Conservation (phyloP, 2,113 vertebrate genomes). For the Epinephelus lanceolatus region DNA sequence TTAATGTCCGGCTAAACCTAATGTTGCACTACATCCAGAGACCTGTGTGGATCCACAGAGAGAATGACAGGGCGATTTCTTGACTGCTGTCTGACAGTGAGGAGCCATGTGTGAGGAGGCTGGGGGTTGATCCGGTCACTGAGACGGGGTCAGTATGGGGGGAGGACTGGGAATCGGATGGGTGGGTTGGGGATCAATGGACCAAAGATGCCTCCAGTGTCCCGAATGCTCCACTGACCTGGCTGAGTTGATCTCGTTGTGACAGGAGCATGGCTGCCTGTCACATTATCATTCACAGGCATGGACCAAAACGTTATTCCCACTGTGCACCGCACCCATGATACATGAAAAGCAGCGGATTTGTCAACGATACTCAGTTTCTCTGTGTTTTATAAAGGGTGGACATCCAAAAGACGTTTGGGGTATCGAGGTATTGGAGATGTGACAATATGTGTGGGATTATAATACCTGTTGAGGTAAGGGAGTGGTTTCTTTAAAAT, state of each 20-base stretch:
- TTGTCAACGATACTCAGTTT: constrained; percentile 48
- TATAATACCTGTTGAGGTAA: neutral
- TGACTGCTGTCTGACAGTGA: constrained; percentile 33
- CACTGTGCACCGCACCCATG: constrained; percentile 15
- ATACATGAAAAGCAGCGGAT: constrained; percentile 39
- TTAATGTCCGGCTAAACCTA: neutral
- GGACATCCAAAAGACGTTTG: neutral
- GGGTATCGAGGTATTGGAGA: neutral
- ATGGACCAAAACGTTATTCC: constrained; percentile 56
- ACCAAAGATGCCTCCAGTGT: constrained; percentile 50
- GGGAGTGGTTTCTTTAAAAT: neutral
- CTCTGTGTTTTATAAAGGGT: constrained; percentile 16
- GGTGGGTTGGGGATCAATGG: constrained; percentile 26
- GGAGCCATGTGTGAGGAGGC: constrained; percentile 34
- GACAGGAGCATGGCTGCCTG: constrained; percentile 72
- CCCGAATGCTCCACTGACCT: constrained; percentile 60
- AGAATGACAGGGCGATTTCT: constrained; percentile 24
- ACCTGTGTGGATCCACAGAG: neutral
- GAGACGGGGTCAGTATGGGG: constrained; percentile 31
- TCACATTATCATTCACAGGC: constrained; percentile 74
- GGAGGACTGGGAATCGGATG: neutral
- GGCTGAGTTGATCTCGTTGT: constrained; percentile 56
- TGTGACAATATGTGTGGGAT: neutral
- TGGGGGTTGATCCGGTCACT: constrained; percentile 48
- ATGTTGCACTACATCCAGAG: neutral